phyloP scores from a whole-genome alignment of 2,797 vertebrate genomes.

The Pteropus rufus region DNA sequence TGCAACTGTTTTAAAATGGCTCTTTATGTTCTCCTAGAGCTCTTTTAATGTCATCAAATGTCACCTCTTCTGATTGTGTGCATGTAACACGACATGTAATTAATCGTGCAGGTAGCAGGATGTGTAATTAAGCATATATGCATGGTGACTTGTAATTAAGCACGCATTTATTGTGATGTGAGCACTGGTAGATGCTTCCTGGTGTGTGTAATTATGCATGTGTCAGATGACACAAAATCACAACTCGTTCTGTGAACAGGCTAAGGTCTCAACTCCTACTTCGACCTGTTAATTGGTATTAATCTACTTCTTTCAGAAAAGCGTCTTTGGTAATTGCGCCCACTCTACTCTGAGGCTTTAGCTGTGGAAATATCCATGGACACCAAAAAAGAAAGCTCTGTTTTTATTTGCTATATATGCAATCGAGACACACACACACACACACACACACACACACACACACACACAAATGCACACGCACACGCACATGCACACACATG shows the following conservation, averaged over 20 bases:
- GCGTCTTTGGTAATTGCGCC: slow-evolving; percentile 42
- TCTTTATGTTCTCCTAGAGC: slow-evolving; percentile 62
- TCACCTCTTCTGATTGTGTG: slow-evolving; percentile 66
- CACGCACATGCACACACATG: too few relatives aligned
- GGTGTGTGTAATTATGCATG: slow-evolving; percentile 66
- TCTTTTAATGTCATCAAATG: slow-evolving; percentile 70
- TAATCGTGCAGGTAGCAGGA: slow-evolving; percentile 64
- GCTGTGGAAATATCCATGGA: neutral
- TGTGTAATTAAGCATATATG: slow-evolving; percentile 71
- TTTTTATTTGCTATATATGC: neutral
- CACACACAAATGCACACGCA: too few relatives aligned
- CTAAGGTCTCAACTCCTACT: slow-evolving; percentile 57
- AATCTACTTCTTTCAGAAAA: slow-evolving; percentile 57
- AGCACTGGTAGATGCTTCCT: slow-evolving; percentile 44
- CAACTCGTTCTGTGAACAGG: slow-evolving; percentile 48
- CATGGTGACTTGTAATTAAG: slow-evolving; percentile 65
- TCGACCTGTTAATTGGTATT: slow-evolving; percentile 65
- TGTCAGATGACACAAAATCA: slow-evolving; percentile 67
- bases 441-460: too few relatives aligned
- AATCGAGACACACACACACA: too few relatives aligned
- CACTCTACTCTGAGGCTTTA: neutral
- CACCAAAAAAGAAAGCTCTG: neutral
- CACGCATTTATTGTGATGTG: slow-evolving; percentile 60
- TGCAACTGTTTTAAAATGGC: slow-evolving; percentile 73
- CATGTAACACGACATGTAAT: slow-evolving; percentile 67